A percentile compares a stretch with the other conserved stretches of the same genome.
Evolutionary conservation across 2,888 invertebrate species (phyloP).

Genomic region (Cheilosia pagana): DNA sequence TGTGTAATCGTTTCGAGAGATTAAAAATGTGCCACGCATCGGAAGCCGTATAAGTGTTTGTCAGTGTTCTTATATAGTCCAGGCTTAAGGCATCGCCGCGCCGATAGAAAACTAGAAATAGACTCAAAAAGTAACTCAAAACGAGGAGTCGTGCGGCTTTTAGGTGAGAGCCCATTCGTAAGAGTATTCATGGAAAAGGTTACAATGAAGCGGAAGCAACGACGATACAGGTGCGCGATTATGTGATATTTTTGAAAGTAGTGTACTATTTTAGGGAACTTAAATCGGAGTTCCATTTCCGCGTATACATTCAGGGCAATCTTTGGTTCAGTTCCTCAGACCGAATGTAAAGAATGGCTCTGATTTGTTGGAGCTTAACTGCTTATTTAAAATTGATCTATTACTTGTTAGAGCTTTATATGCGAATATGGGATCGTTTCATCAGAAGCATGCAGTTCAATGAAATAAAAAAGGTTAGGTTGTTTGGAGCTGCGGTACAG

Average conservation of each 20-base stretch:
- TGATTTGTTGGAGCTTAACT: too few species aligned
- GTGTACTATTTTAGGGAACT: neutral
- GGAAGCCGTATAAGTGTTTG: slow-evolving; percentile 68
- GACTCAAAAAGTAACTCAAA: slow-evolving; percentile 45
- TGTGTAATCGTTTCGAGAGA: slow-evolving; percentile 38
- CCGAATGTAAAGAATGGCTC: too few species aligned
- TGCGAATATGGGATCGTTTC: too few species aligned
- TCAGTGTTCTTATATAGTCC: slow-evolving; percentile 61
- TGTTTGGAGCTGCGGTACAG: too few species aligned
- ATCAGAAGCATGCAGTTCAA: too few species aligned
- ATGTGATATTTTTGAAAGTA: neutral
- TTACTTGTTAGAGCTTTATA: too few species aligned
- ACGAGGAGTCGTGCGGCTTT: slow-evolving; percentile 57
- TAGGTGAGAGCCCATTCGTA: slow-evolving; percentile 35
- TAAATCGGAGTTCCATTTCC: neutral
- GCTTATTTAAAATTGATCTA: too few species aligned
- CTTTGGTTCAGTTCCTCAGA: too few species aligned
- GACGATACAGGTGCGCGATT: slow-evolving; percentile 85
- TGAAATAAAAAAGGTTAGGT: too few species aligned
- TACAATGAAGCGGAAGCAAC: slow-evolving; percentile 85
- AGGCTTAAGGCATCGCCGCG: slow-evolving; percentile 50
- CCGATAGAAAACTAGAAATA: slow-evolving; percentile 36
- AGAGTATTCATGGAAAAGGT: slow-evolving; percentile 80
- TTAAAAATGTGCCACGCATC: slow-evolving; percentile 71
- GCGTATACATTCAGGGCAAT: too few species aligned